Base-by-base conservation (phyloP, 2,888 invertebrate genomes). In the Dromius quadrimaculatus region DNA sequence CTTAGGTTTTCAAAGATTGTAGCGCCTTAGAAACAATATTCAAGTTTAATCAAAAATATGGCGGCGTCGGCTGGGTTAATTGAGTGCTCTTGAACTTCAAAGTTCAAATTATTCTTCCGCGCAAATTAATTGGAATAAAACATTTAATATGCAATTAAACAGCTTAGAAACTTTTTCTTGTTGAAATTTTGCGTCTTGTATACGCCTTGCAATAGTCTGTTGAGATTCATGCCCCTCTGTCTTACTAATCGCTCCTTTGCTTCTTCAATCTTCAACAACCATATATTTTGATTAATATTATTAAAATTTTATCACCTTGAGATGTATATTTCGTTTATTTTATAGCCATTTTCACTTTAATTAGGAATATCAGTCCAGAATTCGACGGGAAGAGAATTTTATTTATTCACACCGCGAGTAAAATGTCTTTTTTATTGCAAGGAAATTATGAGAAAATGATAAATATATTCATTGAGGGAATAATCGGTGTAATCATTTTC, bases 111-210 rank as follows among this genome's bases (percentile, higher is more conserved):
- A 23, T 63, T 43, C 63, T 63, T 63, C 43, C 45, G 63, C 45
- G 13, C 45, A 45, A 63, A 45, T 63, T 63, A 63, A 63, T 63
- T 63, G 63, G 45, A 63, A 63, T 63, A 63, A 63, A 63, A 63
- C 63, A 63, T 63, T 63, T 63, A 63, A 63, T 63, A 63, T 45
- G 63, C 63, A 63, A 63, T 63, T 63, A 63, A 63, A 63, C 19
- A 28, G 22, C 28, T 28, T 8, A 9, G 63, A 32, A 63, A 63
- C 28, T 54, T 54, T 54, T 54, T 54, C 50, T 28, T 54, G 50
- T 54, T 54, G 28, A 54, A 54, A 54, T 54, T 54, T 13, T 54
- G 50, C 23, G 23, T 28, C 50, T 54, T 41, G 13, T 23, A 11
- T 54, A 28, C 23, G 50, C 50, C 13, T 23, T 54, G 11, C 50